These are phyloP conservation scores for Grapholita molesta DNA, from an alignment of 1,140 invertebrate genomes.

Conservation along the genomic window DNA sequence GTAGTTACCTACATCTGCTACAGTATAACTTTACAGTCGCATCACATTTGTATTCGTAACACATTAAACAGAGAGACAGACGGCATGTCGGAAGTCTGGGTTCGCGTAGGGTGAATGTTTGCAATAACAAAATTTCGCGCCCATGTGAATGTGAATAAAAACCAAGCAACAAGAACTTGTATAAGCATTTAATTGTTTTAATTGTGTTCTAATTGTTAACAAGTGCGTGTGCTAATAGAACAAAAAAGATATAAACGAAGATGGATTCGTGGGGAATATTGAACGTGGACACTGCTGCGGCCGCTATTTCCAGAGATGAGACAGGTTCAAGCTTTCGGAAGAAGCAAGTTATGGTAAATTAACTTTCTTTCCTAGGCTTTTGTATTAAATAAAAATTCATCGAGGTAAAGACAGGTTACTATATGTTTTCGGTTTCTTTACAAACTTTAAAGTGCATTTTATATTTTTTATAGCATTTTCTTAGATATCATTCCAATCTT, in stretches of 20 bases:
- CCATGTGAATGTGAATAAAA: constrained; percentile 20
- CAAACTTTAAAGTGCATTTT: no score
- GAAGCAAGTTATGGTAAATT: constrained; percentile 78
- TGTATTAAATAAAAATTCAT: no score
- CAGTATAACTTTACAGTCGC: constrained; percentile 20
- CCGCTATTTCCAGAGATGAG: constrained; percentile 81
- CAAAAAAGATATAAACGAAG: constrained; percentile 22
- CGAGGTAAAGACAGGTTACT: no score
- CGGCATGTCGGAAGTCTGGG: constrained; percentile 36
- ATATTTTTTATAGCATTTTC: no score
- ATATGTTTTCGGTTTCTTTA: no score
- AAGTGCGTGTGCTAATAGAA: constrained; percentile 11
- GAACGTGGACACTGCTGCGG: constrained; percentile 80
- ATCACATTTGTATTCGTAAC: constrained; percentile 31
- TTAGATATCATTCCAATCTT: no score
- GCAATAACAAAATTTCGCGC: constrained; percentile 28
- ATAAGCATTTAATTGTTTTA: neutral
- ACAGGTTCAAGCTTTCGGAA: constrained; percentile 75
- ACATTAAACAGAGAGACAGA: constrained; percentile 25
- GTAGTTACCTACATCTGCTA: constrained; percentile 38
- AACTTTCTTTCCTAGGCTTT: neutral
- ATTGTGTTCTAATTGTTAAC: neutral
- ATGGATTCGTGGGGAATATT: constrained; percentile 84
- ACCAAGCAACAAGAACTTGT: neutral
- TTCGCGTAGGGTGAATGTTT: constrained; percentile 25